Conservation (phyloP, 1,140 invertebrate genomes). For the Drosophila baimaii region DNA sequence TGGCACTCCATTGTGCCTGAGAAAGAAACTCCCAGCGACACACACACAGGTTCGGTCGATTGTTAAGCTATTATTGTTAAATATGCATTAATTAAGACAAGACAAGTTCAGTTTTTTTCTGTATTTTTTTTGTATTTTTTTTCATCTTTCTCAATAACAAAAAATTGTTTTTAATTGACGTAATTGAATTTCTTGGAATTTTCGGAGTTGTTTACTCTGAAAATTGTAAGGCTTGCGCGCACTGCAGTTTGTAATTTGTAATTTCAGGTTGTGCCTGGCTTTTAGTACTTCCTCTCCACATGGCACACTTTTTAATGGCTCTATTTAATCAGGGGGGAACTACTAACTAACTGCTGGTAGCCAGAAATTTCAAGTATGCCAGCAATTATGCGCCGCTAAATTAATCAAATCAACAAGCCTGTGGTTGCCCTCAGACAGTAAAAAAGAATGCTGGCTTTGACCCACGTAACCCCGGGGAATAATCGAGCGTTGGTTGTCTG, state of each 20-base stretch:
- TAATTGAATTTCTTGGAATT: slow-evolving; percentile 70
- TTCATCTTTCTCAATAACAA: slow-evolving; percentile 12
- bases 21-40: slow-evolving; percentile 14
- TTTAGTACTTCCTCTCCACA: slow-evolving; percentile 48
- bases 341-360: not conserved
- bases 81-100: slow-evolving; percentile 64
- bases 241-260: slow-evolving; percentile 42
- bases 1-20: slow-evolving; percentile 24
- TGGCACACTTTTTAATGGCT: slow-evolving; percentile 63
- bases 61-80: slow-evolving; percentile 26
- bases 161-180: slow-evolving; percentile 60
- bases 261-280: slow-evolving; percentile 28
- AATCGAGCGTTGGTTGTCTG: slow-evolving; percentile 4
- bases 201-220: slow-evolving; percentile 40
- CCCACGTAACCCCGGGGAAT: slow-evolving; percentile 1
- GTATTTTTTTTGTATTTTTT: too few relatives aligned
- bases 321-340: not conserved
- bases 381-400: slow-evolving; percentile 17
- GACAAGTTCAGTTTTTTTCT: slow-evolving; percentile 21
- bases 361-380: slow-evolving; percentile 30
- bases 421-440: slow-evolving; percentile 12
- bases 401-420: slow-evolving; percentile 19
- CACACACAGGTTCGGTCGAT: slow-evolving; percentile 32
- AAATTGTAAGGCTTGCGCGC: slow-evolving; percentile 42
- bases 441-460: slow-evolving; percentile 33